Percentiles rank a stretch among this genome's conserved stretches.
These are phyloP conservation scores for Drosophila ogumai DNA, from an alignment of 1,140 invertebrate genomes.

Conservation along the genomic window DNA sequence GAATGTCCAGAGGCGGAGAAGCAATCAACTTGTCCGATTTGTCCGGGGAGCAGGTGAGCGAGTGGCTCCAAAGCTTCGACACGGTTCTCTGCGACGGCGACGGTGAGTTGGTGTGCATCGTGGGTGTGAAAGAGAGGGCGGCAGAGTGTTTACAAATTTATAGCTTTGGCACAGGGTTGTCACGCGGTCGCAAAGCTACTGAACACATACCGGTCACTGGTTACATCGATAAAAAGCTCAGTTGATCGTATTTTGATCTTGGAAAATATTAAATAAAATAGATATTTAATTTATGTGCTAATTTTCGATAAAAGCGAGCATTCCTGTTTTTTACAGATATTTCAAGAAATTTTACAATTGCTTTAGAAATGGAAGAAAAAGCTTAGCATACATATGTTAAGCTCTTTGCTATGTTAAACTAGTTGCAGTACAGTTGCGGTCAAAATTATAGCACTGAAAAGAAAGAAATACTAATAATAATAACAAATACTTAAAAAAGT, in stretches of 20 bases:
- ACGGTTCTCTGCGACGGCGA: conserved; percentile 93
- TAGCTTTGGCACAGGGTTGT: conserved; percentile 24
- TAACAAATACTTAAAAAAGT: too few species aligned
- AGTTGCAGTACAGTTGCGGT: too few species aligned
- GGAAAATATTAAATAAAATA: background rate
- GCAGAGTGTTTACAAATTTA: conserved; percentile 6
- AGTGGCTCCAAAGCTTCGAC: conserved; percentile 91
- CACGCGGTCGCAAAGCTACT: background rate
- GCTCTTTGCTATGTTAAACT: background rate
- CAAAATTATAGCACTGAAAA: background rate
- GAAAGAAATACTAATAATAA: background rate
- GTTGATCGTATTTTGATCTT: conserved; percentile 3
- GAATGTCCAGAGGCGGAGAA: conserved; percentile 51
- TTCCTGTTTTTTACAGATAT: too few species aligned
- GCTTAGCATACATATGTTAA: background rate
- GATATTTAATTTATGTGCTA: background rate
- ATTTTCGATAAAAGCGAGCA: background rate
- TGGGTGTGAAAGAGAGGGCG: conserved; percentile 1
- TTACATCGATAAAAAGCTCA: conserved; percentile 20
- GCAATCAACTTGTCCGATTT: conserved; percentile 68
- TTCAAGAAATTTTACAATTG: background rate
- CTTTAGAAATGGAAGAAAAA: background rate
- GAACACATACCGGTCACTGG: conserved; percentile 3
- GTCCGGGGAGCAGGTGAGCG: conserved; percentile 86
- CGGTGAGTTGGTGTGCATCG: conserved; percentile 86